Evolutionary conservation across 2,113 vertebrate species (phyloP).

Genomic region (Ahaetulla prasina): DNA sequence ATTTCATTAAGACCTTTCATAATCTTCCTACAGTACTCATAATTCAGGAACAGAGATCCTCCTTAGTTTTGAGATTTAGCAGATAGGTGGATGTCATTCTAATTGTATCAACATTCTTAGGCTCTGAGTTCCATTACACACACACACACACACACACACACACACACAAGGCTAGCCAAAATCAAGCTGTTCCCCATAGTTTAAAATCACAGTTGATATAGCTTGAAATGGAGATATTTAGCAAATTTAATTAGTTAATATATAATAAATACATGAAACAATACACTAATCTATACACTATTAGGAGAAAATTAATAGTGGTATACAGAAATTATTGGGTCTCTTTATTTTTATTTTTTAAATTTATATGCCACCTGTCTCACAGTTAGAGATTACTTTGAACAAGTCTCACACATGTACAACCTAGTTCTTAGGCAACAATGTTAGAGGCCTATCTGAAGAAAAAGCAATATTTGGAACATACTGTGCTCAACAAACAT

Average conservation of each 20-base stretch:
- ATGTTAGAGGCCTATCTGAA: background rate
- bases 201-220: background rate
- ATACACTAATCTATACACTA: background rate
- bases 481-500: background rate
- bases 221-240: background rate
- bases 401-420: background rate
- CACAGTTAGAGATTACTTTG: background rate
- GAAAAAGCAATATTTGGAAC: background rate
- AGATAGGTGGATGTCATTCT: background rate
- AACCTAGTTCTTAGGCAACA: background rate
- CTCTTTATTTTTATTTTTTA: background rate
- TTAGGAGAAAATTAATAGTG: background rate
- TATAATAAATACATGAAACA: background rate
- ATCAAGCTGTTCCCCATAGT: background rate
- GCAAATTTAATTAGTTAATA: background rate
- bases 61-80: background rate
- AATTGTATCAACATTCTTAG: background rate
- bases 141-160: too few relatives aligned
- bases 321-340: background rate
- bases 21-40: background rate
- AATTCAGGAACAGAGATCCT: background rate
- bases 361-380: background rate
- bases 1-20: background rate
- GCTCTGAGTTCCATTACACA: background rate
- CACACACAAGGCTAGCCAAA: too few relatives aligned